phyloP scores from a whole-genome alignment of 2,888 invertebrate genomes.

The Dendrolimus pini region DNA sequence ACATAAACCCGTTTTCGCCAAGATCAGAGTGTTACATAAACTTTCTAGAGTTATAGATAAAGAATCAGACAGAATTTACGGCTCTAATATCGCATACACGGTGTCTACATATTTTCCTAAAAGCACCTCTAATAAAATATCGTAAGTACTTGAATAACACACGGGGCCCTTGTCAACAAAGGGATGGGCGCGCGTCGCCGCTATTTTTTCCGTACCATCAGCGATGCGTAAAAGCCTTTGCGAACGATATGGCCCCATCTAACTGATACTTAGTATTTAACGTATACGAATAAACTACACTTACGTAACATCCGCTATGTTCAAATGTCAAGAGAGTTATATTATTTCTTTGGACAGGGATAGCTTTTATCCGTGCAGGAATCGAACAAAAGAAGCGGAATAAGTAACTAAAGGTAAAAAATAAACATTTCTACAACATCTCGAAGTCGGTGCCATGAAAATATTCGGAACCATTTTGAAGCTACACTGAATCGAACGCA shows the following conservation, averaged over 20 bases:
- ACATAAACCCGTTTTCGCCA: no score
- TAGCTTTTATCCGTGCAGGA: no score
- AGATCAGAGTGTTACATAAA: no score
- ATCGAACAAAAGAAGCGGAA: no score
- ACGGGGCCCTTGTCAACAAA: not conserved
- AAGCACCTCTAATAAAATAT: conserved; percentile 1
- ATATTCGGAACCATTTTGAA: no score
- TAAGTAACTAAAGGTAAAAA: no score
- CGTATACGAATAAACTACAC: not conserved
- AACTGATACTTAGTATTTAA: not conserved
- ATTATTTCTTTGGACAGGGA: no score
- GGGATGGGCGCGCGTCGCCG: not conserved
- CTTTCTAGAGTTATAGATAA: not conserved
- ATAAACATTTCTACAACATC: no score
- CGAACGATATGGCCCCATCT: conserved; percentile 21
- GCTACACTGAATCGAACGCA: no score
- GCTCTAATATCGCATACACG: not conserved
- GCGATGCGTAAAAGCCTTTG: conserved; percentile 22
- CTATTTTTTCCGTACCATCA: conserved; percentile 27
- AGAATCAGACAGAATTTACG: not conserved
- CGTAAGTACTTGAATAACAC: not conserved
- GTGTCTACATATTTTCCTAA: conserved; percentile 1
- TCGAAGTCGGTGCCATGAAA: no score
- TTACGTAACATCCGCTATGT: not conserved
- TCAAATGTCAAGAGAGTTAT: no score